phyloP scores from a whole-genome alignment of 2,797 vertebrate species.

The Spinus pinus region DNA sequence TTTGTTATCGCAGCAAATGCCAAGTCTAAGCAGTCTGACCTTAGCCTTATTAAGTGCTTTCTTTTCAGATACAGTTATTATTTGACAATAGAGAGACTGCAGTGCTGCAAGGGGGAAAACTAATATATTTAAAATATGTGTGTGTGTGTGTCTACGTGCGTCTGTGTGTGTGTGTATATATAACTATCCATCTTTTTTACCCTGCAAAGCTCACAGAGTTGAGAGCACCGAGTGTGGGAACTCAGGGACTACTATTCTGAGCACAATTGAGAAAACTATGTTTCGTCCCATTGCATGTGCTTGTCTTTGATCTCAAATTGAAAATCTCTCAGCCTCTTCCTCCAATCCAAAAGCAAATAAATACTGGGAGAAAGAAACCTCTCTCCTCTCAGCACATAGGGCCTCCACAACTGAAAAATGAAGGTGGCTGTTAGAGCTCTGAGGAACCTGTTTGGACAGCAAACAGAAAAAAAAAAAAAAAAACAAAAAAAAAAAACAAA shows the following conservation, averaged over 20 bases:
- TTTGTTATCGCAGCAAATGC: slow-evolving; percentile 79
- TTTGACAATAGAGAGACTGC: slow-evolving; percentile 69
- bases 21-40: slow-evolving; percentile 76
- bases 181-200: slow-evolving; percentile 39
- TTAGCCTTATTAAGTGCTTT: slow-evolving; percentile 76
- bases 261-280: slow-evolving; percentile 67
- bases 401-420: slow-evolving; percentile 30
- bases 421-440: slow-evolving; percentile 33
- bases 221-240: slow-evolving; percentile 57
- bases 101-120: slow-evolving; percentile 62
- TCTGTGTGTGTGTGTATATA: slow-evolving; percentile 5
- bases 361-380: slow-evolving; percentile 57
- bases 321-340: slow-evolving; percentile 63
- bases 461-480: slow-evolving; percentile 42
- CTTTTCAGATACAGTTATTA: slow-evolving; percentile 72
- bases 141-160: neutral
- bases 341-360: slow-evolving; percentile 71
- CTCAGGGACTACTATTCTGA: slow-evolving; percentile 55
- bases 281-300: slow-evolving; percentile 51
- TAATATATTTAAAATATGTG: slow-evolving; percentile 68
- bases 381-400: slow-evolving; percentile 20
- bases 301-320: slow-evolving; percentile 72
- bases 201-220: slow-evolving; percentile 4
- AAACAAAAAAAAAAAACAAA: slow-evolving; percentile 34
- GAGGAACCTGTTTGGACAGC: slow-evolving; percentile 50